Base-by-base conservation (phyloP, 2,888 invertebrate genomes). In the Sisyra nigra region DNA sequence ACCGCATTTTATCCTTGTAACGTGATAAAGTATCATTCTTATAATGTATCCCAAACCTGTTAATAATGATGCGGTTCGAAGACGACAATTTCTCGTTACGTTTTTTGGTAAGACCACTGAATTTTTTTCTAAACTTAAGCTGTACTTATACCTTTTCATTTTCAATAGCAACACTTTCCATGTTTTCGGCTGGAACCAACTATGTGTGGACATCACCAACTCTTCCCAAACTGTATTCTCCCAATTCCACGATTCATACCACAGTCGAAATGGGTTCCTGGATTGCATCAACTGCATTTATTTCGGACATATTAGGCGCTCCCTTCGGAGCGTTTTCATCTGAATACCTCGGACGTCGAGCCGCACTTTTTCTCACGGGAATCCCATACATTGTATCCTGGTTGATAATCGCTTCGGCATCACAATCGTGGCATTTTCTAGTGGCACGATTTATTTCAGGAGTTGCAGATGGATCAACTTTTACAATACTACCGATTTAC, bases 401-500 rank as follows among this genome's bases (percentile, higher is more conserved):
- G 35, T 35, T 35, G 11, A 8, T 35, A 9, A 35, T 35, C 35
- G 10, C 17, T 8, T 35, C 9, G 14, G 35, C 35, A 1, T n/a
- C 35, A 2, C 9, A 35, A 13, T 15, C 17, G 13, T 9, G 14
- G n/a, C 2, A 15, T 15, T 35, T 35, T 8, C 9, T 15, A 13
- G 35, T 13, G 2, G 35, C 35, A 1, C 14, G 35, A 34, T 67
- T 72, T 61, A 67, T 77, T 54, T 74, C 74, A 30, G 79, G 79
- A 0, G 56, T 77, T 9, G 74, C 76, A 1, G 76, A 53, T 42
- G 62, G 61, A 2, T 48, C 57, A 1, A 52, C 53, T 2, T 60
- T 58, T 48, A 60, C 61, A 10, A 65, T 67, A 2, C 63, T 67
- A 1, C 71, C 74, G 0, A 67, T 74, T 52, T 77, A 76, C 54